Evolutionary conservation across 2,888 invertebrate genomes (phyloP).

Genomic region (Zygaena filipendulae): DNA sequence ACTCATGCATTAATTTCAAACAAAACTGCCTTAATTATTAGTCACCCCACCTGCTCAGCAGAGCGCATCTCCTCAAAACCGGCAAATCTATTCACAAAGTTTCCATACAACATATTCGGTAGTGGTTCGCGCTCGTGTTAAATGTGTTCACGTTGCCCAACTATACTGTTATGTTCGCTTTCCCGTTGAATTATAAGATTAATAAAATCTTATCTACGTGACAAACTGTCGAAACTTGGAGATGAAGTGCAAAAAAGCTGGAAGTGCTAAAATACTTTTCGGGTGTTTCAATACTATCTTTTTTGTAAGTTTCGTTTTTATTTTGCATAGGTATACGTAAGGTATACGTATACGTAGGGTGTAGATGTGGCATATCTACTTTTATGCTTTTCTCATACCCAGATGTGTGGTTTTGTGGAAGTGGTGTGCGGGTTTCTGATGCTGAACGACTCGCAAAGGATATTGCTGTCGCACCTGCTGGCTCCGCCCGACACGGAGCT

Average conservation of each 20-base stretch:
- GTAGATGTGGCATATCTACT: no score
- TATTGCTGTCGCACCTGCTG: slow-evolving; percentile 77
- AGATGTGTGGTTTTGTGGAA: slow-evolving; percentile 79
- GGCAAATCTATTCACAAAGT: slow-evolving; percentile 58
- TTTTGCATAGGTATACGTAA: no score
- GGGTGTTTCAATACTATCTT: slow-evolving; percentile 75
- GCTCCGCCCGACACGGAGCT: slow-evolving; percentile 71
- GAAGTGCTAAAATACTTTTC: slow-evolving; percentile 72
- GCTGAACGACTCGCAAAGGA: slow-evolving; percentile 75
- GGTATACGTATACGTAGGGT: no score
- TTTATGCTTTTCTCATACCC: neutral
- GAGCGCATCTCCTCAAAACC: slow-evolving; percentile 67
- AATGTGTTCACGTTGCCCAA: neutral
- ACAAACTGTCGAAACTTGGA: no score
- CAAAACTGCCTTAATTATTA: slow-evolving; percentile 65
- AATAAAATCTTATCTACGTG: no score
- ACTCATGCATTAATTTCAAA: slow-evolving; percentile 54
- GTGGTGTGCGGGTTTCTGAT: slow-evolving; percentile 79
- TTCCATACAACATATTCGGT: slow-evolving; percentile 31
- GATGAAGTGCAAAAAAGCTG: slow-evolving; percentile 50
- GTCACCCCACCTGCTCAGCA: slow-evolving; percentile 65
- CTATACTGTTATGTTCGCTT: no score
- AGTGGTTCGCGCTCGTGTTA: no score
- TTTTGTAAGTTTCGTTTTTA: slow-evolving; percentile 71
- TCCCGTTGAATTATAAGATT: no score